phyloP scores from a whole-genome alignment of 2,888 invertebrate genomes.

The Ptilodon capucinus region DNA sequence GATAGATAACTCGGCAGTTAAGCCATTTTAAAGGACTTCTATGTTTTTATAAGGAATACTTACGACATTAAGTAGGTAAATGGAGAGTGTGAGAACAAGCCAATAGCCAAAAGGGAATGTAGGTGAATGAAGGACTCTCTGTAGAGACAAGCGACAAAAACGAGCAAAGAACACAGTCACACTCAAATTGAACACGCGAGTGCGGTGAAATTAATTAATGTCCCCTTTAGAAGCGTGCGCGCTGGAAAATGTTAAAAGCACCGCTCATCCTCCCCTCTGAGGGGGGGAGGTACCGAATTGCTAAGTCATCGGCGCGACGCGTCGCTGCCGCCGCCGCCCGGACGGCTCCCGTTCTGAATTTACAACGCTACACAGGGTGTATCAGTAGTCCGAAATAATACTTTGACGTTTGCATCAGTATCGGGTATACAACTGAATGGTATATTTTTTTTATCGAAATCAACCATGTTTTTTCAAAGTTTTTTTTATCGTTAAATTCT shows the following conservation, averaged over 20 bases:
- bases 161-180: constrained; percentile 48
- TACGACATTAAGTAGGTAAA: not conserved
- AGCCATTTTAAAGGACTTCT: too few species aligned
- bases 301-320: constrained; percentile 66
- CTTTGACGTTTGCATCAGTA: too few species aligned
- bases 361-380: constrained; percentile 70
- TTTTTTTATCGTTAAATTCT: too few species aligned
- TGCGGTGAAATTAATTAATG: constrained; percentile 76
- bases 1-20: too few species aligned
- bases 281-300: constrained; percentile 47
- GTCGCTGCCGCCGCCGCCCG: constrained; percentile 8
- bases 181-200: constrained; percentile 62
- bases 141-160: constrained; percentile 40
- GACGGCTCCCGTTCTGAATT: constrained; percentile 46
- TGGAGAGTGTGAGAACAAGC: constrained; percentile 5
- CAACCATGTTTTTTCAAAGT: too few species aligned
- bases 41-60: too few species aligned
- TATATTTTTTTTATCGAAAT: too few species aligned
- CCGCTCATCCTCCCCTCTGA: constrained; percentile 36
- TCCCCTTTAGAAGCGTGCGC: constrained; percentile 54
- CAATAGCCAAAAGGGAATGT: constrained; percentile 21
- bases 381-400: too few species aligned
- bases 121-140: constrained; percentile 17
- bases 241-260: constrained; percentile 65
- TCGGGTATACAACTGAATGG: too few species aligned